Evolutionary conservation across 64 coral and sea anemone species (phyloP).

Genomic region (Montipora sp.): DNA sequence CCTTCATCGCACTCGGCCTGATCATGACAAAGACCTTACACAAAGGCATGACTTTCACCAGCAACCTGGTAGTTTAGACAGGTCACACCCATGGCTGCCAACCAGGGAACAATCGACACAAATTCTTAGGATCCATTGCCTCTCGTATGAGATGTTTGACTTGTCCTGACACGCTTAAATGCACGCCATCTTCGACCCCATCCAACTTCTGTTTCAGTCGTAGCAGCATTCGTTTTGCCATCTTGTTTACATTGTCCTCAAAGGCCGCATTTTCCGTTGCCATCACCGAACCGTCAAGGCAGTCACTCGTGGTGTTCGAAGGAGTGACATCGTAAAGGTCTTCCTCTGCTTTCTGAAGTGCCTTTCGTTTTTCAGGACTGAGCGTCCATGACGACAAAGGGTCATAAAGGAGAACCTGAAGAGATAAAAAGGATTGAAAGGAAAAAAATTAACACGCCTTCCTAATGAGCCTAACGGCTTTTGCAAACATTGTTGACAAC

Average conservation of each 20-base stretch:
- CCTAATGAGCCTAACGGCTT: too few relatives aligned
- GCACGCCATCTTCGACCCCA: slow-evolving; percentile 87
- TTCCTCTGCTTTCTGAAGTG: slow-evolving; percentile 76
- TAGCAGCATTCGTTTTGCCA: slow-evolving; percentile 90
- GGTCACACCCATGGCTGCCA: slow-evolving; percentile 97
- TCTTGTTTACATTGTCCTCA: slow-evolving; percentile 84
- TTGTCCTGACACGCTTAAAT: slow-evolving; percentile 91
- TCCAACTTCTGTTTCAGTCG: slow-evolving; percentile 92
- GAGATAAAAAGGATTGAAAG: not conserved
- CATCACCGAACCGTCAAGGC: slow-evolving; percentile 42
- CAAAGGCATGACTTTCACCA: too few relatives aligned
- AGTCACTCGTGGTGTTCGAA: slow-evolving; percentile 52
- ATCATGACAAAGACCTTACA: too few relatives aligned
- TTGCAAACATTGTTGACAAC: not conserved
- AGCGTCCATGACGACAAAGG: slow-evolving; percentile 95
- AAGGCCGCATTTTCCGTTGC: slow-evolving; percentile 23
- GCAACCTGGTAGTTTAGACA: not conserved
- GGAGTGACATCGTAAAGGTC: slow-evolving; percentile 57
- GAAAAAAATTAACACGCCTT: not conserved
- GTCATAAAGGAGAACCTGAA: slow-evolving; percentile 89
- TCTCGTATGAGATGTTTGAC: slow-evolving; percentile 99
- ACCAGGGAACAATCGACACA: slow-evolving; percentile 85
- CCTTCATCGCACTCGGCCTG: too few relatives aligned
- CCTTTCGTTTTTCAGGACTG: slow-evolving; percentile 87
- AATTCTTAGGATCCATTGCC: slow-evolving; percentile 90